Conservation (phyloP, 2,797 vertebrate species). For the Gymnoscopelus braueri region DNA sequence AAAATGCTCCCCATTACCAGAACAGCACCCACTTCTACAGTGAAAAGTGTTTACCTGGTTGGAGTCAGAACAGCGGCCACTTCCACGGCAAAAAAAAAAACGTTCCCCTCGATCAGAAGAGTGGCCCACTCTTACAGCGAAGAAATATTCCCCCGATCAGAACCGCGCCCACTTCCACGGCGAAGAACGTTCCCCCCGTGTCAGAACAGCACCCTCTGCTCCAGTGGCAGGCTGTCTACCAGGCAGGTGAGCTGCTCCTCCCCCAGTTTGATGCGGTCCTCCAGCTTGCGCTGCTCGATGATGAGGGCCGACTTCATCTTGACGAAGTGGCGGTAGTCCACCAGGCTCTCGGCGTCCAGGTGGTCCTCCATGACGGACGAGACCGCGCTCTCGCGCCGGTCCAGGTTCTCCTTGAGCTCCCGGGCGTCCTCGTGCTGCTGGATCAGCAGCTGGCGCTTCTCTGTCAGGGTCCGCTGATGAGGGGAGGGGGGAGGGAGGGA, state of each 20-base stretch:
- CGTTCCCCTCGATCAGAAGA: too few species aligned
- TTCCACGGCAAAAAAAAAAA: too few species aligned
- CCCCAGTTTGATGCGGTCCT: conserved; percentile 94
- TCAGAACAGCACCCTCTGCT: conserved; percentile 60
- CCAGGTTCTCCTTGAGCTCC: conserved; percentile 95
- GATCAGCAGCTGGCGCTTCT: conserved; percentile 91
- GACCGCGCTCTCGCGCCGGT: conserved; percentile 89
- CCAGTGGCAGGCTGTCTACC: conserved; percentile 87
- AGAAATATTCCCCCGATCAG: too few species aligned
- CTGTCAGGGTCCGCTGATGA: conserved; percentile 84
- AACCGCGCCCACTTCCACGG: too few species aligned
- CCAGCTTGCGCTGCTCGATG: conserved; percentile 93
- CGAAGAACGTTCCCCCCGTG: not conserved
- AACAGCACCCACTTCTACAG: too few species aligned
- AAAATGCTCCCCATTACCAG: too few species aligned
- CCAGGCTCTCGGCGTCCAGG: conserved; percentile 86
- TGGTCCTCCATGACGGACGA: conserved; percentile 86
- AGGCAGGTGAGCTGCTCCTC: conserved; percentile 95
- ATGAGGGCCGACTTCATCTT: conserved; percentile 97
- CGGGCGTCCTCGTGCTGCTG: conserved; percentile 93
- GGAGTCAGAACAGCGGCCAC: too few species aligned
- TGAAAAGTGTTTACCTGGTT: too few species aligned
- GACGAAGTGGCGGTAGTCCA: conserved; percentile 95
- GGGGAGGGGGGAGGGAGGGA: not conserved
- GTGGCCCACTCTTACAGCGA: too few species aligned